phyloP scores from a whole-genome alignment of 2,888 invertebrate genomes.

The Brachypalpus laphriformis region DNA sequence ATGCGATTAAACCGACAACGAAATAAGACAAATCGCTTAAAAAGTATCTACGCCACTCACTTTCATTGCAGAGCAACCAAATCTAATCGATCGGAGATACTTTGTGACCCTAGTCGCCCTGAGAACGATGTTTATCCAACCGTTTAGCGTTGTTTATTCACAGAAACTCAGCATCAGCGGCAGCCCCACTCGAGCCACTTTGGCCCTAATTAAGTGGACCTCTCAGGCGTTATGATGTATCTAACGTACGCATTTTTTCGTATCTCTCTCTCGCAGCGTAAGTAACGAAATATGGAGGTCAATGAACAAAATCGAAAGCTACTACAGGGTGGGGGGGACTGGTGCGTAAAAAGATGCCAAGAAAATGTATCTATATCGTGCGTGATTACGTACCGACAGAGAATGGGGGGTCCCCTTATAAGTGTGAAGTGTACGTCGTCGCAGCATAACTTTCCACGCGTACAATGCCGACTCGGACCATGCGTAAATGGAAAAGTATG shows the following conservation, averaged over 20 bases:
- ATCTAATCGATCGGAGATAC: slow-evolving; percentile 19
- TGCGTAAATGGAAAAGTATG: neutral
- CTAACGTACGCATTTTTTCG: neutral
- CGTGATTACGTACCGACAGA: neutral
- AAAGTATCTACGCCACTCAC: slow-evolving; percentile 8
- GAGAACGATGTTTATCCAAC: slow-evolving; percentile 38
- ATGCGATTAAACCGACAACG: slow-evolving; percentile 7
- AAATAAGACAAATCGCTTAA: neutral
- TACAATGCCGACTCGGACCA: neutral
- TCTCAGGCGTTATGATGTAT: slow-evolving; percentile 11
- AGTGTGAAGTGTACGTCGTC: slow-evolving; percentile 1
- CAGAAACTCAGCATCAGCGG: slow-evolving; percentile 1
- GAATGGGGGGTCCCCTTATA: neutral
- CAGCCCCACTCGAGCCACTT: neutral
- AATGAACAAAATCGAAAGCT: slow-evolving; percentile 40
- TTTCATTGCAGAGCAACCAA: slow-evolving; percentile 9
- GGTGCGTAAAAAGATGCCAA: slow-evolving; percentile 8
- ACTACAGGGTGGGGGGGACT: neutral
- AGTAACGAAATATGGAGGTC: slow-evolving; percentile 40
- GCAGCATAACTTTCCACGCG: slow-evolving; percentile 22
- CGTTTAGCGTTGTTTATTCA: slow-evolving; percentile 28
- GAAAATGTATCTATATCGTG: slow-evolving; percentile 8
- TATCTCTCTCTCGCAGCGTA: neutral
- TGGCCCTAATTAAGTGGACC: slow-evolving; percentile 42
- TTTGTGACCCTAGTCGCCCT: slow-evolving; percentile 41